These are phyloP conservation scores for Oncorhynchus masou DNA, from an alignment of 2,113 vertebrate species.

Conservation along the genomic window DNA sequence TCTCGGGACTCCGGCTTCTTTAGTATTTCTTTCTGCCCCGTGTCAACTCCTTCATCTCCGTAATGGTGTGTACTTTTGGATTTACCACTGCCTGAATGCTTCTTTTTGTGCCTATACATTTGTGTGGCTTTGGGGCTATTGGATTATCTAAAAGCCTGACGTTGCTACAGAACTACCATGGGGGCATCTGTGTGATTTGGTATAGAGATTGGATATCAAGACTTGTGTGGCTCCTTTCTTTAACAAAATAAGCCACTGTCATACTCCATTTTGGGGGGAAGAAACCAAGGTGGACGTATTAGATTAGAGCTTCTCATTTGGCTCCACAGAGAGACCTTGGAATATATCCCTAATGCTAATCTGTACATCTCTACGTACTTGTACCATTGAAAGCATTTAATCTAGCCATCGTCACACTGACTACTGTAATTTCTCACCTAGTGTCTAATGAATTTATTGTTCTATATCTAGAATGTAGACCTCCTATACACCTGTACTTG, in stretches of 20 bases:
- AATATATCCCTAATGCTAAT: conserved; percentile 7
- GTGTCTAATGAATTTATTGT: neutral
- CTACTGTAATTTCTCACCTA: neutral
- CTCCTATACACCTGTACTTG: neutral
- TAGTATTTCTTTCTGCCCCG: conserved; percentile 56
- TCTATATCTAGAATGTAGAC: neutral
- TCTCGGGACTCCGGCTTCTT: conserved; percentile 77
- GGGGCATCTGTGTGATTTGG: neutral
- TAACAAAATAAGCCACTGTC: neutral
- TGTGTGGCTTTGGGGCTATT: conserved; percentile 33
- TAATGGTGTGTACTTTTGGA: conserved; percentile 90
- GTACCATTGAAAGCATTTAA: neutral
- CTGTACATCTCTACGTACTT: neutral
- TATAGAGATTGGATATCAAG: conserved; percentile 5
- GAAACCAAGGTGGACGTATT: neutral
- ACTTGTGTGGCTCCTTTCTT: conserved; percentile 15
- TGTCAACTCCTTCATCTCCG: conserved; percentile 65
- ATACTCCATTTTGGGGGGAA: neutral
- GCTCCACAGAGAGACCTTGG: conserved; percentile 13
- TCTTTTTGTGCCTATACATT: neutral
- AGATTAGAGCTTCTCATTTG: neutral
- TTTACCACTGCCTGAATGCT: conserved; percentile 15
- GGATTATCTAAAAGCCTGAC: conserved; percentile 19
- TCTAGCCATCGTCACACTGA: neutral
- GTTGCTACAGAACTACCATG: neutral